Evolutionary conservation across 1,140 invertebrate genomes (phyloP).

Genomic region (Camponotus pennsylvanicus): DNA sequence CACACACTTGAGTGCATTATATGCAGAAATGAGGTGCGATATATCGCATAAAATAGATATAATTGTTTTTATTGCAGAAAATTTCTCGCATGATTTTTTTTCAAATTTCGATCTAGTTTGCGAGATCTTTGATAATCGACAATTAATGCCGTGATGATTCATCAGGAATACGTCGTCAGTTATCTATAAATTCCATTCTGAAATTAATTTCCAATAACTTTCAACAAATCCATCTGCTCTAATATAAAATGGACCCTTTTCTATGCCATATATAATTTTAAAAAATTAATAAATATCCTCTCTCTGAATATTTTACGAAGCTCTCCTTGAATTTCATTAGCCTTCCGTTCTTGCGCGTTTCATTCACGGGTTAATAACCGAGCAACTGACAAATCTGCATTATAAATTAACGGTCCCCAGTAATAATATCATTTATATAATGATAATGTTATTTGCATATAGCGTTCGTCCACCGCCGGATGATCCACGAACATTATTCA

Average conservation of each 20-base stretch:
- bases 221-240: neutral
- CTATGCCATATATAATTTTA: neutral
- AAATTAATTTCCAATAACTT: neutral
- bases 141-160: neutral
- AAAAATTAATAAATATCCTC: neutral
- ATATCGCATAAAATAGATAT: conserved; percentile 14
- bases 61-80: conserved; percentile 6
- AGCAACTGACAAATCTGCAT: neutral
- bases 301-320: neutral
- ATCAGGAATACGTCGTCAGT: too few relatives aligned
- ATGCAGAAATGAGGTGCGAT: conserved; percentile 7
- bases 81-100: neutral
- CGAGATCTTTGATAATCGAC: neutral
- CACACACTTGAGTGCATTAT: conserved; percentile 40
- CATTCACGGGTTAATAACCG: neutral
- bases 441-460: conserved; percentile 17
- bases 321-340: neutral
- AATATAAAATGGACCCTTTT: too few relatives aligned
- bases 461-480: neutral
- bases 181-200: neutral
- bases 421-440: conserved; percentile 35
- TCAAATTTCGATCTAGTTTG: neutral
- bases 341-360: neutral
- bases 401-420: conserved; percentile 4
- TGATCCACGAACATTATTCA: conserved; percentile 37